Base-by-base conservation (phyloP, 2,888 invertebrate genomes). In the Drosophila algonquin region DNA sequence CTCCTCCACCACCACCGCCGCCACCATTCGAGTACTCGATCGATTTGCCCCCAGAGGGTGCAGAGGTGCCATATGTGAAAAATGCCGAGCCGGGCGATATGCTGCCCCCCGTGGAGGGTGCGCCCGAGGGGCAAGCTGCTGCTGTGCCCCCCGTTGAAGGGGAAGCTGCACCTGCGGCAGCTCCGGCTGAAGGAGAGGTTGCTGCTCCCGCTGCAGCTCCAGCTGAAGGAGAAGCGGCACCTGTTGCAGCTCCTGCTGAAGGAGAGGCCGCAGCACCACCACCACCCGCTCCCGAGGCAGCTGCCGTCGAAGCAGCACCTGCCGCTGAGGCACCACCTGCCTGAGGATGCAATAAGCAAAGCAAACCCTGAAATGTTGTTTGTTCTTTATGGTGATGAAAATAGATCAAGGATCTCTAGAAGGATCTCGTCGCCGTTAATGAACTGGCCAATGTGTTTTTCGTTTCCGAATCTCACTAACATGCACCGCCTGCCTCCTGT, bases 11-110 rank as follows among this genome's bases (percentile, higher is more conserved):
- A 67, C 89, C 90, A 68, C 91, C 91, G 62, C 92, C 92, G 65
- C 91, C 92, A 85, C 93, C 92, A 90, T 92, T 92, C 57, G 92
- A 92, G 68, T 92, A 92, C 79, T 79, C 89, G 14, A 90, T 90
- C 70, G 92, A 92, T 78, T 88, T 92, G 81, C 93, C 92, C 63
- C 92, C 92, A 83, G 92, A 92, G 75, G 92, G 92, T 73, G 92
- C 92, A 75, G 93, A 92, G 76, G 93, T 92, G 48, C 92, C 92
- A 53, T 92, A 91, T 77, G 92, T 92, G 10, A 92, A 90, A 79
- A 92, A 92, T 60, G 92, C 86, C 62, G 92, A 92, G 56, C 83
- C 81, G 44, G 81, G 77, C n/a, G 89, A 88, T 48, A 48, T 76
- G 14, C 16, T 69, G 53, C 79, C 84, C 35, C 74, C 81, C n/a